These are phyloP conservation scores for Melipona bicolor DNA, from an alignment of 2,888 invertebrate species.

Conservation along the genomic window DNA sequence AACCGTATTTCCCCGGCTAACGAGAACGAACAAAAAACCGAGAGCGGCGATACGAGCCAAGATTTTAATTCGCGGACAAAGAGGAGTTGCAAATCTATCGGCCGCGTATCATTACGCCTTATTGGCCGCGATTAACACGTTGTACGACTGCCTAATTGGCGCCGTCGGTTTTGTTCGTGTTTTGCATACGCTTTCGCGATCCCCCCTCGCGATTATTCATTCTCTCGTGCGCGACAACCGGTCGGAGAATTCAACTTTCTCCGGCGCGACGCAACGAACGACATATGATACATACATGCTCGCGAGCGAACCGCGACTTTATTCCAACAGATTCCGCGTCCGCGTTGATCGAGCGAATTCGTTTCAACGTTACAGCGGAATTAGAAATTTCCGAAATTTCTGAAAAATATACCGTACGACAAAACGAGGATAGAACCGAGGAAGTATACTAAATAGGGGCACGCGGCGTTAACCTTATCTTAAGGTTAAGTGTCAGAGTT, in stretches of 20 bases:
- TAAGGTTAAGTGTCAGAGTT: constrained; percentile 3
- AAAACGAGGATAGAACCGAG: background rate
- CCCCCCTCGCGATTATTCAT: constrained; percentile 45
- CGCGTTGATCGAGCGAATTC: too few relatives aligned
- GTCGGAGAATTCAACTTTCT: constrained; percentile 63
- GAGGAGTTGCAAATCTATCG: constrained; percentile 47
- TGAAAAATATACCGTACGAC: background rate
- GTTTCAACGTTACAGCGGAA: too few relatives aligned
- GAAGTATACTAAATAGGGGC: background rate
- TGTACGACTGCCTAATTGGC: constrained; percentile 57
- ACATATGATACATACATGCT: background rate
- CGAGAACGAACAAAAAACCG: background rate
- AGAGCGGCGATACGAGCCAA: too few relatives aligned
- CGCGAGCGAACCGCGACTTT: too few relatives aligned
- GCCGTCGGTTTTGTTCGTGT: constrained; percentile 36
- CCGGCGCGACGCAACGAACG: constrained; percentile 47
- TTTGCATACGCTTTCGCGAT: constrained; percentile 41
- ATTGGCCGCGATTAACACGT: constrained; percentile 62
- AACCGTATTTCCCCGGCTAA: background rate
- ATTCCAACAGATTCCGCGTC: too few relatives aligned
- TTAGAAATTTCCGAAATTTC: too few relatives aligned
- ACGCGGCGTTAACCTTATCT: background rate
- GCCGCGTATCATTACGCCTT: constrained; percentile 50
- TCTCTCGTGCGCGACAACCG: background rate
- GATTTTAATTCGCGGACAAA: constrained; percentile 23